Evolutionary conservation across 2,888 invertebrate species (phyloP).

Genomic region (Stramonita haemastoma): DNA sequence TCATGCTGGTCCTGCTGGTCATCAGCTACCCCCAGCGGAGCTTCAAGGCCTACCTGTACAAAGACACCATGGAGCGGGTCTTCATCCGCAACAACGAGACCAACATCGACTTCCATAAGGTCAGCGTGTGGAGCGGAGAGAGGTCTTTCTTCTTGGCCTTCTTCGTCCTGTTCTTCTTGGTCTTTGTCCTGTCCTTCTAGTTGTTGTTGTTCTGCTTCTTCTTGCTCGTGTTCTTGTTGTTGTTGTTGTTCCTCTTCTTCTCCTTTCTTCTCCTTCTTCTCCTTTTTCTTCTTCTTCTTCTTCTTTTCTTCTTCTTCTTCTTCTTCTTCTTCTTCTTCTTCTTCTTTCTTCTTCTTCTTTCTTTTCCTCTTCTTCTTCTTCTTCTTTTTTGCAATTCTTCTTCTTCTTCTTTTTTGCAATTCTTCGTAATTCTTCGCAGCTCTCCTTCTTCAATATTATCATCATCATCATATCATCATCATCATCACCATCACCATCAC

Average conservation of each 20-base stretch:
- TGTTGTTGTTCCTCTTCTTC: neutral
- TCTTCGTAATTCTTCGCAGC: neutral
- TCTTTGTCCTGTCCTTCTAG: neutral
- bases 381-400: neutral
- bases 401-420: neutral
- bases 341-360: neutral
- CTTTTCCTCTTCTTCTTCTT: neutral
- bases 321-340: neutral
- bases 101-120: slow-evolving; percentile 44
- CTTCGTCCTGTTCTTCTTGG: neutral
- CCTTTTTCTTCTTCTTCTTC: neutral
- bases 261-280: neutral
- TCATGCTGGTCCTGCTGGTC: slow-evolving; percentile 78
- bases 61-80: slow-evolving; percentile 73
- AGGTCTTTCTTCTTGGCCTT: too few relatives aligned
- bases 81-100: slow-evolving; percentile 57
- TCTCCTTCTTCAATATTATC: neutral
- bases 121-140: neutral
- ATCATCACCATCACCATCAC: too few relatives aligned
- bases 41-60: slow-evolving; percentile 75
- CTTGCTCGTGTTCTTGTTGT: neutral
- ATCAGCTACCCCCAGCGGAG: slow-evolving; percentile 78
- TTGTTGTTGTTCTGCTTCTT: neutral
- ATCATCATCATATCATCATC: too few relatives aligned
- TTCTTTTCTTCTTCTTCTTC: neutral